Percentiles rank a stretch among this genome's conserved stretches.
Evolutionary conservation across 2,113 vertebrate species (phyloP).

Genomic region (Catharus fuscescens): DNA sequence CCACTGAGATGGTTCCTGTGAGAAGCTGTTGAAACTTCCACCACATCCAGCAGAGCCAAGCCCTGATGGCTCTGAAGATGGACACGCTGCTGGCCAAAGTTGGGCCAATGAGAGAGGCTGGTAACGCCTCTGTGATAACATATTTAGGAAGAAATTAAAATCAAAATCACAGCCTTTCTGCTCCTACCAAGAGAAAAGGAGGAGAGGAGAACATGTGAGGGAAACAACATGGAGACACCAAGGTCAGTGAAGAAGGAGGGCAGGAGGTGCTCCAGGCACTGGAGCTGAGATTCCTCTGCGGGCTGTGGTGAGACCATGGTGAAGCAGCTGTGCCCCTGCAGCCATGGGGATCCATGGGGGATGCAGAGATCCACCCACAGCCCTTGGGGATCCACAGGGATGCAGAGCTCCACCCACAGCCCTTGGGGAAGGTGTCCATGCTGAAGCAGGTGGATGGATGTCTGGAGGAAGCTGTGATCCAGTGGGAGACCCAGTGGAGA

Average conservation of each 20-base stretch:
- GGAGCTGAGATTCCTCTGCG: not conserved
- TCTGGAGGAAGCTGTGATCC: not conserved
- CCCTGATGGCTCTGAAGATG: not conserved
- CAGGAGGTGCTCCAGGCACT: not conserved
- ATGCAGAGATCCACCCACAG: not conserved
- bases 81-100: not conserved
- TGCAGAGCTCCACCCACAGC: no score
- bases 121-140: accelerated
- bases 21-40: not conserved
- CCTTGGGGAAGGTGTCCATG: not conserved
- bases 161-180: not conserved
- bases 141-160: not conserved
- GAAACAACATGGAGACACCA: accelerated
- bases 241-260: not conserved
- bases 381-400: accelerated
- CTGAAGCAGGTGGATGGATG: not conserved
- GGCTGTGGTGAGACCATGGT: no score
- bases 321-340: not conserved
- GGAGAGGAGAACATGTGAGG: not conserved
- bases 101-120: not conserved
- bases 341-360: not conserved
- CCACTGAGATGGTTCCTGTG: not conserved
- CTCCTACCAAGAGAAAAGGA: not conserved
- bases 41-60: accelerated
- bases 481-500: not conserved